phyloP scores from a whole-genome alignment of 2,888 invertebrate genomes.

The Smittia aterrima region DNA sequence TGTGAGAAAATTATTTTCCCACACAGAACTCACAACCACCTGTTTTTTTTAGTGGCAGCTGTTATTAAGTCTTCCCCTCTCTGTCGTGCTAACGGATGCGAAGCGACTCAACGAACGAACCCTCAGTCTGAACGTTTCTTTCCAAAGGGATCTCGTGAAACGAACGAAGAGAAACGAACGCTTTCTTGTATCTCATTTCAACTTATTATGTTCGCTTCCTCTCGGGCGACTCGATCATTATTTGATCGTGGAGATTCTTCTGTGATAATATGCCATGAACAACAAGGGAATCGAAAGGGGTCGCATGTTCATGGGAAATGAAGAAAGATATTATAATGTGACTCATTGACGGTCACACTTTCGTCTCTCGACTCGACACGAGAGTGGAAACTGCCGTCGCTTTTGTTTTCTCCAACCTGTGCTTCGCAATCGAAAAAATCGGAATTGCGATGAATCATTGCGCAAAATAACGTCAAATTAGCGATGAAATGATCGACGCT shows the following conservation, averaged over 20 bases:
- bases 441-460: background rate
- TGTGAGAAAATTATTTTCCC: slow-evolving; percentile 28
- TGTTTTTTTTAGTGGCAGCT: slow-evolving; percentile 40
- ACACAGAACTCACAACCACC: slow-evolving; percentile 37
- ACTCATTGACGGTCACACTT: slow-evolving; percentile 42
- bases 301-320: slow-evolving; percentile 28
- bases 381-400: slow-evolving; percentile 14
- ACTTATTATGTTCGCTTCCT: slow-evolving; percentile 40
- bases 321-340: slow-evolving; percentile 13
- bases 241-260: slow-evolving; percentile 36
- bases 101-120: background rate
- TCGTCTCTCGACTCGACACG: slow-evolving; percentile 24
- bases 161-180: slow-evolving; percentile 33
- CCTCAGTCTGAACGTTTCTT: background rate
- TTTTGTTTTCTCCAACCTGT: background rate
- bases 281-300: slow-evolving; percentile 17
- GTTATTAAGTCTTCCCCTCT: slow-evolving; percentile 26
- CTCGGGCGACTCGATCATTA: slow-evolving; percentile 34
- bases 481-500: background rate
- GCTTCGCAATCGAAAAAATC: too few species aligned
- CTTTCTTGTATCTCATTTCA: slow-evolving; percentile 33
- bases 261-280: slow-evolving; percentile 35
- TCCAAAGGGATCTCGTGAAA: background rate
- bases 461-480: slow-evolving; percentile 2
- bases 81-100: slow-evolving; percentile 14